Evolutionary conservation across 1,140 invertebrate species (phyloP).

Genomic region (Coelopa frigida): DNA sequence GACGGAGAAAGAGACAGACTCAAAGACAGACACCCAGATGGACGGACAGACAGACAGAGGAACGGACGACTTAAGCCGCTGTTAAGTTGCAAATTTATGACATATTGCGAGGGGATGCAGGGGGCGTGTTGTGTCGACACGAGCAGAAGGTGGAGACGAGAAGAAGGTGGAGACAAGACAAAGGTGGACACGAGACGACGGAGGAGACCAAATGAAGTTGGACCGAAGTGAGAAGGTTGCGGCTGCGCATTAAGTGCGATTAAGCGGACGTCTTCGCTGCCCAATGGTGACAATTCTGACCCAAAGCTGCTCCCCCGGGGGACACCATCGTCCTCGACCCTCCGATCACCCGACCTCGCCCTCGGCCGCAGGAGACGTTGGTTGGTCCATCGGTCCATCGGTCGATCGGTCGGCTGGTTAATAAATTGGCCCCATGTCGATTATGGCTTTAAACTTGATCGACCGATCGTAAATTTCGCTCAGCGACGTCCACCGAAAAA

Average conservation of each 20-base stretch:
- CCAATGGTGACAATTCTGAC: constrained; percentile 13
- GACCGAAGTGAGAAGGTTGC: too few relatives aligned
- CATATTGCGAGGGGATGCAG: neutral
- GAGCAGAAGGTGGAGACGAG: too few relatives aligned
- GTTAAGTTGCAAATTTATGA: constrained; percentile 19
- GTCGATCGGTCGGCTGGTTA: too few relatives aligned
- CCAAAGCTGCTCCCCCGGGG: constrained; percentile 14
- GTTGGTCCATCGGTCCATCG: too few relatives aligned
- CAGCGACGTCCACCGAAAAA: too few relatives aligned
- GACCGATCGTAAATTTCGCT: constrained; percentile 6
- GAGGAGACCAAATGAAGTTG: too few relatives aligned
- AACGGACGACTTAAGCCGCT: neutral
- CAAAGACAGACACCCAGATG: neutral
- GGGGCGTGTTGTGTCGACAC: too few relatives aligned
- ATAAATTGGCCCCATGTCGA: constrained; percentile 9
- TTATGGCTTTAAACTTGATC: constrained; percentile 10
- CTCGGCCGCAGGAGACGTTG: too few relatives aligned
- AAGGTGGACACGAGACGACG: too few relatives aligned
- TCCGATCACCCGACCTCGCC: constrained; percentile 14
- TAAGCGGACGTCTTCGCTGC: constrained; percentile 18
- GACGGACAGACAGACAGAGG: neutral
- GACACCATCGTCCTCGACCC: neutral
- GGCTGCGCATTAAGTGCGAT: constrained; percentile 44
- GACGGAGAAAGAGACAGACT: neutral
- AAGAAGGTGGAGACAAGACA: neutral